Percentiles rank a stretch among this genome's conserved stretches.
Evolutionary conservation across 2,797 vertebrate genomes (phyloP).

Genomic region (Silurus lanzhouensis): DNA sequence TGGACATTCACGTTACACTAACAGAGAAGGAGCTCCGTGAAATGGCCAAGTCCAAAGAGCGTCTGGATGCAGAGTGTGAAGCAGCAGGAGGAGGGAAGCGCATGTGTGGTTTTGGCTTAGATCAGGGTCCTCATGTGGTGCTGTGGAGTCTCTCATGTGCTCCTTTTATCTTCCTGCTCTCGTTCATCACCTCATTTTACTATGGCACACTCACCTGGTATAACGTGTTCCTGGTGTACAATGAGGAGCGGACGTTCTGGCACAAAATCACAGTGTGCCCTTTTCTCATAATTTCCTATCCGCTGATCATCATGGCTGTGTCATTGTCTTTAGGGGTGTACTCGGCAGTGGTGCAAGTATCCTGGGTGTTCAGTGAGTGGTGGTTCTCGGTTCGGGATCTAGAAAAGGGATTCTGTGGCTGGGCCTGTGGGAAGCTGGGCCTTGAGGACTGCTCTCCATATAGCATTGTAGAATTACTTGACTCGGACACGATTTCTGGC

Average conservation of each 20-base stretch:
- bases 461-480: constrained; percentile 94
- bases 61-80: constrained; percentile 75
- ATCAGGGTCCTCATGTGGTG: constrained; percentile 88
- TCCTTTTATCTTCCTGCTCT: constrained; percentile 89
- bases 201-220: constrained; percentile 99
- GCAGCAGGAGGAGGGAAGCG: constrained; percentile 70
- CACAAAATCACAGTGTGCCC: constrained; percentile 97
- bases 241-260: constrained; percentile 98
- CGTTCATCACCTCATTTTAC: constrained; percentile 96
- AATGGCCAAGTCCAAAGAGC: constrained; percentile 86
- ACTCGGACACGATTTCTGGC: constrained; percentile 90
- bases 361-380: constrained; percentile 94
- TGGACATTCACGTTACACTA: constrained; percentile 95
- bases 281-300: constrained; percentile 97
- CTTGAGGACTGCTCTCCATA: constrained; percentile 97
- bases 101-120: constrained; percentile 78
- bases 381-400: constrained; percentile 90
- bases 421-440: constrained; percentile 94
- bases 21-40: constrained; percentile 92
- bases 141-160: constrained; percentile 92
- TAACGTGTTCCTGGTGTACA: constrained; percentile 97
- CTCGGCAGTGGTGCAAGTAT: constrained; percentile 89
- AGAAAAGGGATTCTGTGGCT: constrained; percentile 98
- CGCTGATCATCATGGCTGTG: constrained; percentile 91
- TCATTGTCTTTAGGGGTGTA: constrained; percentile 89